These are phyloP conservation scores for Rutilus rutilus DNA, from an alignment of 2,113 vertebrate species.

Conservation along the genomic window DNA sequence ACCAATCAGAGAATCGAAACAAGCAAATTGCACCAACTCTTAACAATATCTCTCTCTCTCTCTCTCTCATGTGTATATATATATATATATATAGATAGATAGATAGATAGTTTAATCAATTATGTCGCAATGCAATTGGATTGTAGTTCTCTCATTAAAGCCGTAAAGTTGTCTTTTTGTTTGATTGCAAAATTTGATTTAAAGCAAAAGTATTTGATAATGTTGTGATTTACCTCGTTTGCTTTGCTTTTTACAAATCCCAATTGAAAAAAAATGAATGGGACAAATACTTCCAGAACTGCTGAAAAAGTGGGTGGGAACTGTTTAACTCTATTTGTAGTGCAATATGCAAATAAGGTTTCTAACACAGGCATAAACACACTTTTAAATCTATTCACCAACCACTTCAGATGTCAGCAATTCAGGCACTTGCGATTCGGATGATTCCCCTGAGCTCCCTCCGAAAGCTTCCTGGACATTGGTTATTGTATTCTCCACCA, in stretches of 20 bases:
- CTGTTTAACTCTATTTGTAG: not conserved
- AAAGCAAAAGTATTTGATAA: not conserved
- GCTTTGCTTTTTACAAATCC: not conserved
- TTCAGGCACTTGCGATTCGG: not conserved
- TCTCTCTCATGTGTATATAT: too few relatives aligned
- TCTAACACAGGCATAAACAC: not conserved
- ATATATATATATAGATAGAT: too few relatives aligned
- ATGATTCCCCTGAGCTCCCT: not conserved
- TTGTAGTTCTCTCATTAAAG: not conserved
- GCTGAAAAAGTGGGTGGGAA: not conserved
- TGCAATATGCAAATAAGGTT: not conserved
- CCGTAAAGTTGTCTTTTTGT: not conserved
- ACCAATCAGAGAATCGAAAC: not conserved
- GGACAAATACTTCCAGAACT: not conserved
- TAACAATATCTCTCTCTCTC: not conserved
- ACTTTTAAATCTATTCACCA: not conserved
- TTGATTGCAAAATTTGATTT: not conserved
- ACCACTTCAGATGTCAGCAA: not conserved
- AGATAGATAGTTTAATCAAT: not conserved
- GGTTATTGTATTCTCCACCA: conserved; percentile 52
- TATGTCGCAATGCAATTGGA: not conserved
- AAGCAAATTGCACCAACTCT: not conserved
- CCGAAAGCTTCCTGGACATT: conserved; percentile 60
- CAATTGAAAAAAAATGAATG: not conserved
- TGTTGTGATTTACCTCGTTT: not conserved